Base-by-base conservation (phyloP, 1,140 invertebrate species). In the Ips typographus region DNA sequence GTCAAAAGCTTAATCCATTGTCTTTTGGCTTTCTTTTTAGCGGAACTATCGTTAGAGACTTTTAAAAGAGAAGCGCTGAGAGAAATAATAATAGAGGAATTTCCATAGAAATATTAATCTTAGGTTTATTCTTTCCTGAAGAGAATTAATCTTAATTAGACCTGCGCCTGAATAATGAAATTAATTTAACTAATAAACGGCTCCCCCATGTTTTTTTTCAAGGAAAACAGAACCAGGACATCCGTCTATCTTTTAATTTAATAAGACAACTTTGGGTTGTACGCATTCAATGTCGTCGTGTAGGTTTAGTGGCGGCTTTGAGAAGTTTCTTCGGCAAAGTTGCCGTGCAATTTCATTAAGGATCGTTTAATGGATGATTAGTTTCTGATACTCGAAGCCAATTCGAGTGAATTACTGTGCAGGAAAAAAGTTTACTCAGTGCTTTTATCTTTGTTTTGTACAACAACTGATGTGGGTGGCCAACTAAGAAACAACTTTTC, bases 1-100 rank as follows among this genome's bases (percentile, higher is more conserved):
- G 44, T 49, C 44, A 49, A 49, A 49, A 49, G 44, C 44, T 49
- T 49, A 49, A 49, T 49, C 44, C 44, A 49, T 49, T 49, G 44
- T 49, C 44, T 49, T 22, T 49, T 49, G 6, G 22, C 44, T 22
- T 49, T 49, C 44, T 49, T 49, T 49, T 49, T 49, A 49, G 44
- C 44, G 44, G 44, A 49, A 49, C 44, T 49, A 49, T 49, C 1
- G 44, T 22, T 22, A 49, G 44, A 49, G 22, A 49, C 44, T 49
- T 49, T 49, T 49, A 49, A 49, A 49, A 49, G 44, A 1, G 44
- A 49, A 49, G 44, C 44, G 44, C 3, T 8, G 44, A 49, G 44
- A 22, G 44, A 49, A 49, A 49, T 49, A 8, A 49, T 49, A 49
- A 49, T 49, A 49, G 44, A 49, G 44, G 44, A 49, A 49, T 49